A percentile compares a stretch with the other conserved stretches of the same genome.
These are phyloP conservation scores for Illadopsis cleaveri DNA, from an alignment of 2,113 vertebrate species.

Conservation along the genomic window DNA sequence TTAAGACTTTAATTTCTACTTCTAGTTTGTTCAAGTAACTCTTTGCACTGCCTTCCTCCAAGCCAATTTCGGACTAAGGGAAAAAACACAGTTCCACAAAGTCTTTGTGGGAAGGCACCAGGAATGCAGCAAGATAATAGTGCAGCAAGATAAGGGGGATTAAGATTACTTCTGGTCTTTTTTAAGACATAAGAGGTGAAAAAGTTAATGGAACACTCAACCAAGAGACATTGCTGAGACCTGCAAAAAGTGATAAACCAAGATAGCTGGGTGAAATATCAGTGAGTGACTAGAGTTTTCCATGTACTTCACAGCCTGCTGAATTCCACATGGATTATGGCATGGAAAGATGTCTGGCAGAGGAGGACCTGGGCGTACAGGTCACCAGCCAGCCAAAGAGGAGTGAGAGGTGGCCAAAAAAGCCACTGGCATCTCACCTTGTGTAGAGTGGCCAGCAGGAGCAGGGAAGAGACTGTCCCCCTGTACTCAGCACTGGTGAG, in stretches of 20 bases:
- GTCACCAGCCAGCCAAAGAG: neutral
- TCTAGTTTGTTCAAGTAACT: neutral
- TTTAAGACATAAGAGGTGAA: slow-evolving; percentile 29
- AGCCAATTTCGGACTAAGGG: neutral
- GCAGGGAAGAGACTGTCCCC: neutral
- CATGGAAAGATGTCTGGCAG: neutral
- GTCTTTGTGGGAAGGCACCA: slow-evolving; percentile 13
- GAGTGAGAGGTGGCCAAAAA: neutral
- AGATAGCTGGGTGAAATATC: neutral
- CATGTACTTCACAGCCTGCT: neutral
- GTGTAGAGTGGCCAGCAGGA: neutral
- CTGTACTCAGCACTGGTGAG: neutral
- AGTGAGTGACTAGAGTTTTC: neutral
- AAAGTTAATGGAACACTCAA: slow-evolving; percentile 60
- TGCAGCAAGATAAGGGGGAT: slow-evolving; percentile 51
- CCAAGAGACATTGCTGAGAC: neutral
- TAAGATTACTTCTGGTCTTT: slow-evolving; percentile 16
- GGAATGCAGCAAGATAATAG: slow-evolving; percentile 12
- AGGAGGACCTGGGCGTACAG: neutral
- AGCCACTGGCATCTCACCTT: no score
- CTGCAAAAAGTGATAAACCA: neutral
- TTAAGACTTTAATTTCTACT: neutral
- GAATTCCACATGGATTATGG: neutral
- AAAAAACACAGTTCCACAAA: slow-evolving; percentile 18
- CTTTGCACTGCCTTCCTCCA: neutral